phyloP scores from a whole-genome alignment of 2,113 vertebrate species.

The Tonatia bakeri region DNA sequence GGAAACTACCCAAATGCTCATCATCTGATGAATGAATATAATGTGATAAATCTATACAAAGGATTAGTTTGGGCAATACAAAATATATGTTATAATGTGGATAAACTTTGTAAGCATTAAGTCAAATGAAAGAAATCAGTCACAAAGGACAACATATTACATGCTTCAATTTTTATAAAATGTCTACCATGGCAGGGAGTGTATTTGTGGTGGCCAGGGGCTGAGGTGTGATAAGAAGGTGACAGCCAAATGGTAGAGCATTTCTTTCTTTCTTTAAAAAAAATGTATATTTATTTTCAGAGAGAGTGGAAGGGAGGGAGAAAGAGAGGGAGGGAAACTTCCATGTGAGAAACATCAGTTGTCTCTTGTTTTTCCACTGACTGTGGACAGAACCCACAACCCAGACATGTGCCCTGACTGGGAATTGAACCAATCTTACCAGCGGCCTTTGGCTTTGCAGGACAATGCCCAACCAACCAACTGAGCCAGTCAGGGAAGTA shows the following conservation, averaged over 20 bases:
- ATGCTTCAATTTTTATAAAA: not conserved
- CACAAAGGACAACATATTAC: not conserved
- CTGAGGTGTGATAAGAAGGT: not conserved
- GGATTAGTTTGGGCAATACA: not conserved
- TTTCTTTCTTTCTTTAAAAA: not conserved
- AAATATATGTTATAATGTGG: not conserved
- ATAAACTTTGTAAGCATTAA: not conserved
- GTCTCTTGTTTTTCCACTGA: too few relatives aligned
- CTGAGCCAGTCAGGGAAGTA: too few relatives aligned
- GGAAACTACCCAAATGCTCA: not conserved
- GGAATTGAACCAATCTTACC: too few relatives aligned
- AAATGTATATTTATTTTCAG: too few relatives aligned
- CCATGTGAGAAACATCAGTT: too few relatives aligned
- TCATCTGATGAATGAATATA: not conserved
- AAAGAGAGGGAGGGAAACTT: too few relatives aligned
- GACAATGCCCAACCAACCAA: too few relatives aligned
- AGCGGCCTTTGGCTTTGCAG: too few relatives aligned
- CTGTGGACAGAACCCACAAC: too few relatives aligned
- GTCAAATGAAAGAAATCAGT: not conserved
- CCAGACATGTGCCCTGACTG: too few relatives aligned
- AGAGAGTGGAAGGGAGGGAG: too few relatives aligned
- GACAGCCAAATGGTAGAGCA: not conserved
- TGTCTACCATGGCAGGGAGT: not conserved
- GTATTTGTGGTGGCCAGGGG: not conserved
- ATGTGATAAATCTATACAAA: not conserved